These are phyloP conservation scores for Macrosteles quadrilineatus DNA, from an alignment of 1,140 invertebrate species.

Conservation along the genomic window DNA sequence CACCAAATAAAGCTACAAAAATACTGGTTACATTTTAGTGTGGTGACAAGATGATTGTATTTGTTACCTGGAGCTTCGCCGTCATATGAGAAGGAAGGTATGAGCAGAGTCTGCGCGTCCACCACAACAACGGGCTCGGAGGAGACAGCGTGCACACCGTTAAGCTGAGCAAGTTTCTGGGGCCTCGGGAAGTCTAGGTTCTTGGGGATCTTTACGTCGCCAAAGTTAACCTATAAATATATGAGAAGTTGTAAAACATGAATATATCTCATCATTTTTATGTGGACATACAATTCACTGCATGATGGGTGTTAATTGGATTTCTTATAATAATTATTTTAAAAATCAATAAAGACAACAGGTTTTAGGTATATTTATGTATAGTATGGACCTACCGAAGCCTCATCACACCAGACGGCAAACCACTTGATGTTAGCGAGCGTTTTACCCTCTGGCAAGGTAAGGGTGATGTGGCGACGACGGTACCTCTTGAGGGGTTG, in stretches of 20 bases:
- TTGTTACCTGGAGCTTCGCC: conserved; percentile 81
- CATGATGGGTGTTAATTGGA: too few species aligned
- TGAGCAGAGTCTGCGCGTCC: conserved; percentile 85
- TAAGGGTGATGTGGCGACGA: conserved; percentile 77
- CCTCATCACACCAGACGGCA: conserved; percentile 88
- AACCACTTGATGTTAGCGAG: conserved; percentile 83
- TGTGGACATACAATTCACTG: too few species aligned
- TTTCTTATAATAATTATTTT: too few species aligned
- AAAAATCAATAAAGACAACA: too few species aligned
- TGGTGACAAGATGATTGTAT: too few species aligned
- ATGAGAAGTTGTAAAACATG: too few species aligned
- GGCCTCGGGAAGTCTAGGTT: conserved; percentile 80
- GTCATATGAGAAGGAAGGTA: conserved; percentile 86
- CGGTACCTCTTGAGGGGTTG: conserved; percentile 72
- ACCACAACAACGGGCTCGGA: conserved; percentile 86
- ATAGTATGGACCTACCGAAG: conserved; percentile 79
- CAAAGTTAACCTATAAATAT: conserved; percentile 85
- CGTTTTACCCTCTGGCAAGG: conserved; percentile 82
- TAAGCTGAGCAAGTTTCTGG: conserved; percentile 72
- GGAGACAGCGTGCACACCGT: conserved; percentile 77
- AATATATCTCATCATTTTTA: conserved; percentile 1
- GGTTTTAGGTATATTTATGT: too few species aligned
- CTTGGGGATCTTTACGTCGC: conserved; percentile 77
- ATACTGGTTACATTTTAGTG: too few species aligned
- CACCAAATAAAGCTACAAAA: too few species aligned